Evolutionary conservation across 1,140 invertebrate species (phyloP).

Genomic region (Ctenoplectra terminalis): DNA sequence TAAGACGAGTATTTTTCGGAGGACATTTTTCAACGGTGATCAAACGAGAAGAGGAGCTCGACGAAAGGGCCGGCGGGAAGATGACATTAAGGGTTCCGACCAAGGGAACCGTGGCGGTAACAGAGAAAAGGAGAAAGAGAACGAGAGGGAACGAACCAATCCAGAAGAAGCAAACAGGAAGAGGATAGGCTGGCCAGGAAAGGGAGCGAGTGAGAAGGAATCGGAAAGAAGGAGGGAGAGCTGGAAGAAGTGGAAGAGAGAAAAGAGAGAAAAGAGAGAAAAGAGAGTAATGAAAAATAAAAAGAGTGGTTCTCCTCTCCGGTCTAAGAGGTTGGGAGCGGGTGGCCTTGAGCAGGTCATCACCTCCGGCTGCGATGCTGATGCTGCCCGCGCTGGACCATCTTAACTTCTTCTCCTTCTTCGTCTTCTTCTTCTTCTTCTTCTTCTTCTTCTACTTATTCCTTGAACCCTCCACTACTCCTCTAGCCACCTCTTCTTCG

Average conservation of each 20-base stretch:
- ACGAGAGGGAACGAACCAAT: slow-evolving; percentile 15
- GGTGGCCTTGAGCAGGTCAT: slow-evolving; percentile 82
- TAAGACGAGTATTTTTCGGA: not conserved
- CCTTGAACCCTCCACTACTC: slow-evolving; percentile 51
- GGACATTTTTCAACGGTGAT: slow-evolving; percentile 16
- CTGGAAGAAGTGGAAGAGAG: slow-evolving; percentile 58
- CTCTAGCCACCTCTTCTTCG: slow-evolving; percentile 9
- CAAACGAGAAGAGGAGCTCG: slow-evolving; percentile 31
- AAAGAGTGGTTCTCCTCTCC: slow-evolving; percentile 64
- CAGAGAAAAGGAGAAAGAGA: not conserved
- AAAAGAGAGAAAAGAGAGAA: slow-evolving; percentile 68
- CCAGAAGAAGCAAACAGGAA: slow-evolving; percentile 30
- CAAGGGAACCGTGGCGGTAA: not conserved
- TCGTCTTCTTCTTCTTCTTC: slow-evolving; percentile 35
- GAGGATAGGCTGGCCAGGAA: slow-evolving; percentile 44
- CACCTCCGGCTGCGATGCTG: slow-evolving; percentile 76
- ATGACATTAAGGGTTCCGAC: slow-evolving; percentile 53
- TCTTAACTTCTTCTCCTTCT: slow-evolving; percentile 76
- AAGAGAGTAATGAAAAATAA: slow-evolving; percentile 67
- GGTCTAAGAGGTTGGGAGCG: slow-evolving; percentile 73
- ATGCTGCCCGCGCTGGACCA: slow-evolving; percentile 73
- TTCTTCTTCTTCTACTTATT: slow-evolving; percentile 41
- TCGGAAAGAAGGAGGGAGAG: slow-evolving; percentile 44
- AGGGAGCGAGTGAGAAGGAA: slow-evolving; percentile 40
- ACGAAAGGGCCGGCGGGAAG: slow-evolving; percentile 57